phyloP scores from a whole-genome alignment of 2,888 invertebrate genomes.

The Griposia aprilina region DNA sequence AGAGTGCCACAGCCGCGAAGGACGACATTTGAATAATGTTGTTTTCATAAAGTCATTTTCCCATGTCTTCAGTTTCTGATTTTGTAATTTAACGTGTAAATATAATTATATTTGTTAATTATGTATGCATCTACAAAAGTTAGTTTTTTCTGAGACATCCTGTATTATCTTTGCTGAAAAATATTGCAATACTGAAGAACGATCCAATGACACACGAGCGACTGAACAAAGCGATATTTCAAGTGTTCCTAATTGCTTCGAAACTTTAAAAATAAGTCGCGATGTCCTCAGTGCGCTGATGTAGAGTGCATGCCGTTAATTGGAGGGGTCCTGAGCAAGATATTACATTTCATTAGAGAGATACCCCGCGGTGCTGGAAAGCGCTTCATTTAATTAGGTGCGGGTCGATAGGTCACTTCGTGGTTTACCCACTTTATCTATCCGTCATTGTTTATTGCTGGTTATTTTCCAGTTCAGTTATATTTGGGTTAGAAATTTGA shows the following conservation, averaged over 20 bases:
- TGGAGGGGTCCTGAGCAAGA: constrained; percentile 69
- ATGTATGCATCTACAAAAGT: no score
- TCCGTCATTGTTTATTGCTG: constrained; percentile 27
- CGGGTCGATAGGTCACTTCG: constrained; percentile 62
- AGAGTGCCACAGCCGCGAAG: no score
- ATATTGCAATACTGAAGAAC: constrained; percentile 9
- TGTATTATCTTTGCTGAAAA: neutral
- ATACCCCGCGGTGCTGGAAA: constrained; percentile 64
- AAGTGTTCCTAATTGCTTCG: constrained; percentile 30
- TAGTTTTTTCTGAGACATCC: no score
- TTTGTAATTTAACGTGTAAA: no score
- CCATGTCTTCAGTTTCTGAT: no score
- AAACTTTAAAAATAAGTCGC: constrained; percentile 36
- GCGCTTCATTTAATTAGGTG: constrained; percentile 74
- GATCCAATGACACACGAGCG: neutral
- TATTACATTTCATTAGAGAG: constrained; percentile 74
- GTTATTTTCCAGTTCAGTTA: constrained; percentile 20
- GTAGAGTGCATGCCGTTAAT: constrained; percentile 69
- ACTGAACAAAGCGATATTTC: constrained; percentile 3
- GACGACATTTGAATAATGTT: no score
- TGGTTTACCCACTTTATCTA: constrained; percentile 37
- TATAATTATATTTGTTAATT: no score
- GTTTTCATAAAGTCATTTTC: no score
- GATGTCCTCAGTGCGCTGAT: constrained; percentile 36
- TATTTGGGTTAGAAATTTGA: constrained; percentile 12